These are phyloP conservation scores for Halcyon malimbica DNA, from an alignment of 2,113 vertebrate species.

Conservation along the genomic window DNA sequence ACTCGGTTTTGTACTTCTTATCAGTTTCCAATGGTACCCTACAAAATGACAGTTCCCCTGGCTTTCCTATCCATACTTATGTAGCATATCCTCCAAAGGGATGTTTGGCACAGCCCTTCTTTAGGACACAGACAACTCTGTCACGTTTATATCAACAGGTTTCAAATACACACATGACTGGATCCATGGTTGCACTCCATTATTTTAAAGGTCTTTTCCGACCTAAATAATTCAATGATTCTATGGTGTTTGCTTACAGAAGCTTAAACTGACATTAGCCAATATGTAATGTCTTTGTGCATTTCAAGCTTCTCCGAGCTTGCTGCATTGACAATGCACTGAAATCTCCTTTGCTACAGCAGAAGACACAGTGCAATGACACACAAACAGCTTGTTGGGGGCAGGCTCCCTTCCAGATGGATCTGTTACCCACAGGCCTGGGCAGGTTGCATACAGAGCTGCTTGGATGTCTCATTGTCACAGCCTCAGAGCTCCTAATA, in stretches of 20 bases:
- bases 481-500: not conserved
- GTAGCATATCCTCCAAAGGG: not conserved
- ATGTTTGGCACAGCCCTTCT: not conserved
- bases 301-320: not conserved
- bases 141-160: not conserved
- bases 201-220: not conserved
- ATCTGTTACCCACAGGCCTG: not conserved
- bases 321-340: rapidly evolving
- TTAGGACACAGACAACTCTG: not conserved
- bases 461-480: not conserved
- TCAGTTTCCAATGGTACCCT: not conserved
- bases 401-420: not conserved
- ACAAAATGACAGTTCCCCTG: not conserved
- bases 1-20: not conserved
- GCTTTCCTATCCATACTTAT: not conserved
- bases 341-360: not conserved
- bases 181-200: not conserved
- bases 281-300: not conserved
- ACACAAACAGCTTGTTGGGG: not conserved
- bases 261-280: not conserved
- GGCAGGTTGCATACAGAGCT: rapidly evolving
- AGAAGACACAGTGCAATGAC: not conserved
- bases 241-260: not conserved
- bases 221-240: not conserved
- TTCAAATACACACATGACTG: not conserved